A percentile compares a stretch with the other conserved stretches of the same genome.
These are phyloP conservation scores for Lysandra coridon DNA, from an alignment of 2,888 invertebrate genomes.

Conservation along the genomic window DNA sequence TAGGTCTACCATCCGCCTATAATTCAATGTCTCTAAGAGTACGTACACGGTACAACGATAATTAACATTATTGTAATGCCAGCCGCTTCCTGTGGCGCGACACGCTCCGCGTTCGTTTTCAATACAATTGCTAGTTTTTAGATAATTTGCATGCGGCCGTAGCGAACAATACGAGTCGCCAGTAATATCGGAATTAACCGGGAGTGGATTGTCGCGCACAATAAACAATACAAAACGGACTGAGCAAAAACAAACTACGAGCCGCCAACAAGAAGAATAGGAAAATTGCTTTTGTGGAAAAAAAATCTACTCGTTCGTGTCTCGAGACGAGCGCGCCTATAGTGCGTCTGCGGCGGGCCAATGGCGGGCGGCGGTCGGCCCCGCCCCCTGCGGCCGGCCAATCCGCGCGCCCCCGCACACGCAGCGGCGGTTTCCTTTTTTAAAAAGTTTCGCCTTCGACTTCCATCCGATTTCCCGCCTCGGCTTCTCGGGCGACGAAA, in stretches of 20 bases:
- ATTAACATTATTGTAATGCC: slow-evolving; percentile 57
- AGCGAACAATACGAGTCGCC: slow-evolving; percentile 64
- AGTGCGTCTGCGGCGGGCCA: slow-evolving; percentile 64
- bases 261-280: slow-evolving; percentile 79
- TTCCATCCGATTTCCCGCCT: slow-evolving; percentile 80
- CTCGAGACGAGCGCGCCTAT: slow-evolving; percentile 74
- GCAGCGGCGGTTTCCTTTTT: slow-evolving; percentile 79
- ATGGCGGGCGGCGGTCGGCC: slow-evolving; percentile 62
- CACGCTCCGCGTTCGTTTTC: slow-evolving; percentile 58
- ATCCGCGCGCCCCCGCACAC: slow-evolving; percentile 59
- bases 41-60: slow-evolving; percentile 46
- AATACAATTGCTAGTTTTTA: slow-evolving; percentile 72
- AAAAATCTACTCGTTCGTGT: slow-evolving; percentile 78
- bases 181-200: slow-evolving; percentile 77
- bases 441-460: slow-evolving; percentile 76
- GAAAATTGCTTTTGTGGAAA: slow-evolving; percentile 80
- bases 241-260: slow-evolving; percentile 76
- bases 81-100: slow-evolving; percentile 51
- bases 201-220: slow-evolving; percentile 74
- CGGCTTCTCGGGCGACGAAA: slow-evolving; percentile 71
- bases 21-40: background rate
- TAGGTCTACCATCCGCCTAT: background rate
- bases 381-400: slow-evolving; percentile 71
- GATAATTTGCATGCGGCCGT: slow-evolving; percentile 65
- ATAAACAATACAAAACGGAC: slow-evolving; percentile 78